Evolutionary conservation across 2,113 vertebrate genomes (phyloP).

Genomic region (Monarcha castaneiventris): DNA sequence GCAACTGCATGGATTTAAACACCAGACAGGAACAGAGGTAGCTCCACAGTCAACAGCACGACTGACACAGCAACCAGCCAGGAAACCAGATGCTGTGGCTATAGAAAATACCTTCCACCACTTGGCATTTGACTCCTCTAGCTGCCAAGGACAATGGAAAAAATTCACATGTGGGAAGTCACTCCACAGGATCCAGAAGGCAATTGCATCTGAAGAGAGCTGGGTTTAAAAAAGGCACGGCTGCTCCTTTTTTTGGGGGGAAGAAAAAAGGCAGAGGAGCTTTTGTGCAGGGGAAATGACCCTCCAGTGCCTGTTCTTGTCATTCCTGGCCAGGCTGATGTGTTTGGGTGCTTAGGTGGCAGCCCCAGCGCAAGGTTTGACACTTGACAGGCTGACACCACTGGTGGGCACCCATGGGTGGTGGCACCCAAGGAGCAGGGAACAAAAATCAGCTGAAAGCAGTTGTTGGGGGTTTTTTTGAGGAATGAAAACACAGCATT

Average conservation of each 20-base stretch:
- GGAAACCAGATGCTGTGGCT: constrained; percentile 9
- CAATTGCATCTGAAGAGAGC: neutral
- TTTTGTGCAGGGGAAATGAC: neutral
- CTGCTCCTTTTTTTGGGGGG: neutral
- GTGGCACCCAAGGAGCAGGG: fast-evolving
- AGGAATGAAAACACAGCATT: neutral
- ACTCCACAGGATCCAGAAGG: constrained; percentile 1
- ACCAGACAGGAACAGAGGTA: neutral
- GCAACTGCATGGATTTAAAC: neutral
- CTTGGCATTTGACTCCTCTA: constrained; percentile 28
- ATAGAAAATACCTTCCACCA: constrained; percentile 32
- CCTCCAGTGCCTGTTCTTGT: neutral
- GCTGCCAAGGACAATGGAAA: constrained; percentile 50
- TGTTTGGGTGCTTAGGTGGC: neutral
- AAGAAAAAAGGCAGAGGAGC: neutral
- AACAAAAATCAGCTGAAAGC: neutral
- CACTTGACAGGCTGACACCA: fast-evolving
- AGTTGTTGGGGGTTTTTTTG: neutral
- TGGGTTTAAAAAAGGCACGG: neutral
- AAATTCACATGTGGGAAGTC: neutral
- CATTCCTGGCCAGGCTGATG: neutral
- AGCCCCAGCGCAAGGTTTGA: neutral
- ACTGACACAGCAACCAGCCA: neutral
- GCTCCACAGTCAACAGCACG: neutral
- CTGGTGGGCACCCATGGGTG: neutral